Evolutionary conservation across 2,797 vertebrate genomes (phyloP).

Genomic region (Telmatherina bonti): DNA sequence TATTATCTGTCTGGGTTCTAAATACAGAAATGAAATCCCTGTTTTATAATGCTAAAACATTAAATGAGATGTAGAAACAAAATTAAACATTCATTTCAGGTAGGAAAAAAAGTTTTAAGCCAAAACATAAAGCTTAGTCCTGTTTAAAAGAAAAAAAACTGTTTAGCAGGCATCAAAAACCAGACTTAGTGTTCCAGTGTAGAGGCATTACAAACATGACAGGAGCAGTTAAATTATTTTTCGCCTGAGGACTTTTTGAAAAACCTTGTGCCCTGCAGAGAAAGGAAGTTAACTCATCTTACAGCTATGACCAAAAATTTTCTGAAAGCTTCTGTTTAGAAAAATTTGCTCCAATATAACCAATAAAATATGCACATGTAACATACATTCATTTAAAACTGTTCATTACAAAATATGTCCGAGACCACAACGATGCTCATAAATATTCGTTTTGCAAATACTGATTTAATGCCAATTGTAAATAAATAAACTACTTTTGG

Average conservation of each 20-base stretch:
- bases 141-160: too few relatives aligned
- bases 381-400: neutral
- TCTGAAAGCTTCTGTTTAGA: neutral
- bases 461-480: too few relatives aligned
- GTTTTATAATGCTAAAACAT: too few relatives aligned
- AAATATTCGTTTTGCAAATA: constrained; percentile 3
- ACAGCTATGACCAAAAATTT: neutral
- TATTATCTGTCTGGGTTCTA: neutral
- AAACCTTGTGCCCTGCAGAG: neutral
- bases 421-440: neutral
- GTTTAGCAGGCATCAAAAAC: neutral
- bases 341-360: constrained; percentile 1
- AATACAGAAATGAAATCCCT: too few relatives aligned
- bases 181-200: neutral
- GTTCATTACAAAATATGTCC: neutral
- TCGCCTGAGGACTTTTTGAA: constrained; percentile 2
- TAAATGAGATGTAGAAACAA: neutral
- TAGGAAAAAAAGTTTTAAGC: too few relatives aligned
- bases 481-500: neutral
- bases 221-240: constrained; percentile 8
- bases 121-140: too few relatives aligned
- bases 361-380: neutral
- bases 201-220: neutral
- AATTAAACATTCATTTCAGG: neutral
- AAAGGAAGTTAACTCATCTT: neutral